Evolutionary conservation across 2,797 vertebrate species (phyloP).

Genomic region (Tolypeutes matacus): DNA sequence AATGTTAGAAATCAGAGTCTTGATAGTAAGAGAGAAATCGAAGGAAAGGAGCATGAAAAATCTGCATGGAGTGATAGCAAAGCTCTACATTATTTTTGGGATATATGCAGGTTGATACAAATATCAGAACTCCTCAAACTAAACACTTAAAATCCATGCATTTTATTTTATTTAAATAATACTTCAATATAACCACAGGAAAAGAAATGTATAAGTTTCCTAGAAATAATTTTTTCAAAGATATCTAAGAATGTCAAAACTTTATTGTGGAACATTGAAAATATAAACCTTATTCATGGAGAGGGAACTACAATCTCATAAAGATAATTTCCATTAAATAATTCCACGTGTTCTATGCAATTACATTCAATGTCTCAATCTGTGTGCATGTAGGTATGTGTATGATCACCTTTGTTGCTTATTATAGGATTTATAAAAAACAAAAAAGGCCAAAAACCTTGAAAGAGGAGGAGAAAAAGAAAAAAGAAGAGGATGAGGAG

Average conservation of each 20-base stretch:
- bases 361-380: background rate
- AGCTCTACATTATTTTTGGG: background rate
- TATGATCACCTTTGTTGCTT: background rate
- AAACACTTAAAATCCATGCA: background rate
- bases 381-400: background rate
- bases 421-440: background rate
- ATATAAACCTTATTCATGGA: background rate
- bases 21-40: background rate
- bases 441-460: background rate
- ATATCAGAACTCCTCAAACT: background rate
- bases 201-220: background rate
- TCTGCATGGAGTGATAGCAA: background rate
- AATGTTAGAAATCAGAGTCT: background rate
- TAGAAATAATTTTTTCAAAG: background rate
- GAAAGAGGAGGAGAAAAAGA: background rate
- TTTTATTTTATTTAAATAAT: constrained; percentile 25
- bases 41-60: background rate
- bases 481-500: background rate
- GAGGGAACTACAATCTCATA: background rate
- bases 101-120: background rate
- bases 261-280: background rate
- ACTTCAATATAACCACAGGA: background rate
- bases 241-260: background rate
- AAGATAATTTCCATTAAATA: background rate
- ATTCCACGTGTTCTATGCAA: background rate